Base-by-base conservation (phyloP, 2,888 invertebrate genomes). In the Nowickia ferox region DNA sequence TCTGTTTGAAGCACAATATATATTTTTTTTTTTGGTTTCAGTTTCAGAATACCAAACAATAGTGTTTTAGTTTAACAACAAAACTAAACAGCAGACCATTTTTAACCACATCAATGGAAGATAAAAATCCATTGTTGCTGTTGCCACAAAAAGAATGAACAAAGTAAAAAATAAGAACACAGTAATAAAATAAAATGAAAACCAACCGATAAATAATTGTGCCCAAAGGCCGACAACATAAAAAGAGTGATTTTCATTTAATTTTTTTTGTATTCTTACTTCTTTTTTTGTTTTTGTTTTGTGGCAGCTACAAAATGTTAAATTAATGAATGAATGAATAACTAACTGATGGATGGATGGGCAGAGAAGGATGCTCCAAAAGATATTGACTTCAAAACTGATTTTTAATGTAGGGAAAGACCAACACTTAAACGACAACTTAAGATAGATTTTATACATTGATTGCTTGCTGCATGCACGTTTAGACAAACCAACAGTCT, bases 191-290 rank as follows among this genome's bases (percentile, higher is more conserved):
- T 79, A 46, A 76, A 75, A 75, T 75, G 61, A 63, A 71, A 79
- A 89, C 88, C 89, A 90, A 83, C 90, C 91, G 90, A 91, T 91
- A 91, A 91, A 91, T 91, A 91, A 91, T 91, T 91, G 91, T 90
- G 89, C 91, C 90, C 91, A 91, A 89, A 89, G 91, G 91, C 90
- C 90, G 85, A 75, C 82, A 86, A 78, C 63, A 84, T 84, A 68
- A 84, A 80, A 78, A 78, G 59, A 40, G 19, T 57, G 48, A 30
- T 76, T 51, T 65, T 69, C 63, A 44, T 61, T 4, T 55, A 57
- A 15, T 53, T 42, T 44, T 55, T 46, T 46, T 77, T 59, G n/a
- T n/a, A n/a, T 30, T 30, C 30, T 30, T 30, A 0, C 30, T 30
- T 6, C 63, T 42, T 55, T 72, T 13, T 53, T 48, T 44, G 40